phyloP scores from a whole-genome alignment of 2,888 invertebrate species.

The Tinea trinotella region DNA sequence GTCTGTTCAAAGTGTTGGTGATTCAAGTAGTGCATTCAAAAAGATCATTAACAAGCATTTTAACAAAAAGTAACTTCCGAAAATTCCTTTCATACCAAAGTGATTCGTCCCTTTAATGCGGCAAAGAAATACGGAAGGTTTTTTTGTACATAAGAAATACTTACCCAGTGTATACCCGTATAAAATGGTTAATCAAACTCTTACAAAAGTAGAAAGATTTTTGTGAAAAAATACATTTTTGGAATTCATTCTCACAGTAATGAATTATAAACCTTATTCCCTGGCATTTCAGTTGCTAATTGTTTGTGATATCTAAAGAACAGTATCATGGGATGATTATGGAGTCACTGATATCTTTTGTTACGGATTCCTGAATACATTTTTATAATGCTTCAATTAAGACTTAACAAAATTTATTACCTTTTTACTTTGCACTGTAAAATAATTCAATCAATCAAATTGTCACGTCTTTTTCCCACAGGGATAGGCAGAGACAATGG shows the following conservation, averaged over 20 bases:
- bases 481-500: no score
- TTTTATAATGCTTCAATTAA: background rate
- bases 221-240: slow-evolving; percentile 28
- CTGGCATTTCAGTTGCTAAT: background rate
- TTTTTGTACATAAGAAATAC: slow-evolving; percentile 30
- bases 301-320: background rate
- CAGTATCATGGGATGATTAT: background rate
- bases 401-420: background rate
- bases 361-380: slow-evolving; percentile 10
- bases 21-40: background rate
- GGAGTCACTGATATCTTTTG: slow-evolving; percentile 5
- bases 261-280: background rate
- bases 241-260: slow-evolving; percentile 21
- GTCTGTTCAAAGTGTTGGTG: background rate
- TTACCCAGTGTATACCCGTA: slow-evolving; percentile 32
- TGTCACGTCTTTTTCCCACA: no score
- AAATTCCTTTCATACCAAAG: slow-evolving; percentile 43
- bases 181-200: slow-evolving; percentile 41
- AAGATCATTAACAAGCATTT: slow-evolving; percentile 2
- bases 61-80: slow-evolving; percentile 32
- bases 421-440: no score
- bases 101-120: slow-evolving; percentile 27
- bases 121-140: slow-evolving; percentile 4
- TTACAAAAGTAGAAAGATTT: slow-evolving; percentile 26
- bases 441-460: no score